Percentiles rank a stretch among this genome's conserved stretches.
These are phyloP conservation scores for Acyrthosiphon pisum DNA, from an alignment of 1,140 invertebrate genomes.

Conservation along the genomic window DNA sequence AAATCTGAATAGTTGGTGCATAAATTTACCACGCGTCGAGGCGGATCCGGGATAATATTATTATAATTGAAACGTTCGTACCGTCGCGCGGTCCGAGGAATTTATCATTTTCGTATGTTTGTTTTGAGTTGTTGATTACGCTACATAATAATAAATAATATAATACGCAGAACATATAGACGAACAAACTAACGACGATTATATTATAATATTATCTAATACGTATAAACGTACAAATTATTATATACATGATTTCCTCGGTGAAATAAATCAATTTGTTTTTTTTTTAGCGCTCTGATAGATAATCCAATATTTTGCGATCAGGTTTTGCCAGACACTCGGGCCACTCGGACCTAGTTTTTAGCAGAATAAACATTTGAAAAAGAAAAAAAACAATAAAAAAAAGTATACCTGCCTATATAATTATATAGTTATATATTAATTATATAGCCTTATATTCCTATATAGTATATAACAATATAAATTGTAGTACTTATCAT, in stretches of 20 bases:
- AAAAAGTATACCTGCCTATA: not conserved
- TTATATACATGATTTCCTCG: not conserved
- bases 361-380: not conserved
- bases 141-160: slow-evolving; percentile 4
- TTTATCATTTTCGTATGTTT: not conserved
- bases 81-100: not conserved
- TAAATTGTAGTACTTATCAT: too few species aligned
- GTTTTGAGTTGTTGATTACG: not conserved
- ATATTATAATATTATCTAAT: slow-evolving; percentile 11
- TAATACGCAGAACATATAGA: not conserved
- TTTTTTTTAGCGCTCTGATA: not conserved
- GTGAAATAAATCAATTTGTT: not conserved
- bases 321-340: not conserved
- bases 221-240: not conserved
- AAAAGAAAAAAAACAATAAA: not conserved
- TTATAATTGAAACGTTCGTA: not conserved
- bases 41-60: not conserved
- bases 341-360: not conserved
- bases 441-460: too few species aligned
- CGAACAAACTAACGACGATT: slow-evolving; percentile 8
- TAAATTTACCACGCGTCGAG: not conserved
- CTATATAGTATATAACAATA: too few species aligned
- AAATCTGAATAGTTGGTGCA: not conserved
- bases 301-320: not conserved
- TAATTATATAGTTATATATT: not conserved